Evolutionary conservation across 2,797 vertebrate species (phyloP).

Genomic region (Podarcis lilfordi): DNA sequence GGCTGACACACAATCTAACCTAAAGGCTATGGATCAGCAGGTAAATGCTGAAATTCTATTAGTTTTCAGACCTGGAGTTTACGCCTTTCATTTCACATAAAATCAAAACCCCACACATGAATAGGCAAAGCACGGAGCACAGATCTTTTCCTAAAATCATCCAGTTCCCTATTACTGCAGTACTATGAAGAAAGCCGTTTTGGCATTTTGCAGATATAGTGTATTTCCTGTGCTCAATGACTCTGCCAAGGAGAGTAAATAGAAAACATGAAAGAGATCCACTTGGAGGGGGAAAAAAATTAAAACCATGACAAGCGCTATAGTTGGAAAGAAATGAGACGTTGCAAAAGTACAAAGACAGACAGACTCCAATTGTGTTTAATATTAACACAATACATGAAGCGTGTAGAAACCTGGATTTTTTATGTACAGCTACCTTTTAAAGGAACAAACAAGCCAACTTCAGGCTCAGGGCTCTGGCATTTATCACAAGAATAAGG

Average conservation of each 20-base stretch:
- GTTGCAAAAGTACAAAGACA: conserved; percentile 59
- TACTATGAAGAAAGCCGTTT: conserved; percentile 54
- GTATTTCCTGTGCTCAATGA: conserved; percentile 65
- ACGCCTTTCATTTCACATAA: conserved; percentile 79
- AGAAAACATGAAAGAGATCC: conserved; percentile 66
- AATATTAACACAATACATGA: conserved; percentile 57
- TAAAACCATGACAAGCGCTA: conserved; percentile 66
- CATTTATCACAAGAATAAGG: conserved; percentile 47
- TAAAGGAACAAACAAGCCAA: conserved; percentile 60
- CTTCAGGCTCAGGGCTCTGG: conserved; percentile 50
- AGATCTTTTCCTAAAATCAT: conserved; percentile 72
- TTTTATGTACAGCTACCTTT: conserved; percentile 52
- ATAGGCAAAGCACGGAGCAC: conserved; percentile 67
- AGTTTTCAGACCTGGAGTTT: conserved; percentile 77
- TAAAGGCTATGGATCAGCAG: conserved; percentile 78
- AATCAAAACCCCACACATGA: conserved; percentile 77
- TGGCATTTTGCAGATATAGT: conserved; percentile 63
- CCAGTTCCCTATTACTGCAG: conserved; percentile 63
- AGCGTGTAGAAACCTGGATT: conserved; percentile 59
- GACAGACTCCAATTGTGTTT: conserved; percentile 57
- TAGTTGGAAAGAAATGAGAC: conserved; percentile 63
- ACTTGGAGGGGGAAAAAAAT: conserved; percentile 65
- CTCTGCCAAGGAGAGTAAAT: conserved; percentile 70
- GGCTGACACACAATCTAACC: conserved; percentile 76
- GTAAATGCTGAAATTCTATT: conserved; percentile 81